Base-by-base conservation (phyloP, 2,113 vertebrate species). In the Chlorodrepanis virens region DNA sequence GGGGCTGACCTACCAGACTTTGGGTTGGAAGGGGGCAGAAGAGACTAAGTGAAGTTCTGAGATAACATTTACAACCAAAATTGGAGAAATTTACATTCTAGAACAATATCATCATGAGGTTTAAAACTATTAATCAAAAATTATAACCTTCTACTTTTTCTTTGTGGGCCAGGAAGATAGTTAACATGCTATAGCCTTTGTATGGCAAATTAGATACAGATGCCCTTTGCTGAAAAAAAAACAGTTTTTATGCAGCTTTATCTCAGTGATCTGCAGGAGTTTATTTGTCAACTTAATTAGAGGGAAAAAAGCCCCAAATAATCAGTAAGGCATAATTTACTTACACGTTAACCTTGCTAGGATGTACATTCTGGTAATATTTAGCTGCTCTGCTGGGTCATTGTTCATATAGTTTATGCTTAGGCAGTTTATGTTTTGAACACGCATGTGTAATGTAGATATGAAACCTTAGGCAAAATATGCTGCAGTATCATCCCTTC, bases 401-500 rank as follows among this genome's bases (percentile, higher is more conserved):
- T 86, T 85, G 74, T 77, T 92, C 67, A 11, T 45, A 12, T 11
- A 60, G 61, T 64, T 93, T 47, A 47, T 45, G 33, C 37, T 69
- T 56, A 81, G 53, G 67, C 12, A 59, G 15, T 63, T 28, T 56
- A 29, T 68, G 31, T 87, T 88, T 90, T 82, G 89, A 94, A 76
- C 17, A 60, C 35, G 29, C 18, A 14, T 82, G 57, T 91, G 87
- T 90, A 94, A 83, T 29, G 54, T 86, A 85, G 91, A 91, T 83
- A 12, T 1, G 6, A 68, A 94, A 80, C 83, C 96, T 33, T 42
- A 83, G 91, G 86, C 86, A 89, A 94, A 95, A 87, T 72, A 35
- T 28, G 61, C 75, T 68, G 71, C 72, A 47, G 82, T 77, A 67
- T 91, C 74, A 89, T 70, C 81, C 78, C 90, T 97, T 94, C 96